Evolutionary conservation across 2,888 invertebrate genomes (phyloP).

Genomic region (Drosophila sordidapex): DNA sequence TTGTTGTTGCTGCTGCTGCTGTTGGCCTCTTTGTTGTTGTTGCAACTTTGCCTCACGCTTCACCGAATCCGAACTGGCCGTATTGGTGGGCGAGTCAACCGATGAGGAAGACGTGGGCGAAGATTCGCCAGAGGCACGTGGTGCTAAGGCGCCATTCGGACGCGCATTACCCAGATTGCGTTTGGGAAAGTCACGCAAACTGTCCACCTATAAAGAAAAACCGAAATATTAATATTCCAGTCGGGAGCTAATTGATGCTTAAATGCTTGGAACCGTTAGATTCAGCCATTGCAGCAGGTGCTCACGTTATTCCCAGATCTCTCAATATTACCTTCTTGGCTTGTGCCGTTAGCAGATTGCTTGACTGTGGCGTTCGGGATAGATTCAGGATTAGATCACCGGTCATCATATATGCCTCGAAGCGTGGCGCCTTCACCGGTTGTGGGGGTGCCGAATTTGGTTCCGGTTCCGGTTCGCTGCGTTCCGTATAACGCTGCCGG

Average conservation of each 20-base stretch:
- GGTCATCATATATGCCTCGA: slow-evolving; percentile 99
- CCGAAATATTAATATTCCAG: background rate
- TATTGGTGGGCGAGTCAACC: slow-evolving; percentile 83
- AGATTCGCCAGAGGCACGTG: slow-evolving; percentile 85
- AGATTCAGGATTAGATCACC: slow-evolving; percentile 97
- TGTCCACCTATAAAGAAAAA: slow-evolving; percentile 80
- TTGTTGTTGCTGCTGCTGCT: slow-evolving; percentile 44
- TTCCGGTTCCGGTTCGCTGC: slow-evolving; percentile 66
- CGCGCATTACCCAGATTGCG: slow-evolving; percentile 72
- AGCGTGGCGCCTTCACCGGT: slow-evolving; percentile 86
- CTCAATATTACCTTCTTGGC: slow-evolving; percentile 83
- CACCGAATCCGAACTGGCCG: slow-evolving; percentile 82
- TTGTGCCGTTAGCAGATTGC: slow-evolving; percentile 87
- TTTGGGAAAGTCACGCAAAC: slow-evolving; percentile 84
- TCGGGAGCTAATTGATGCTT: background rate
- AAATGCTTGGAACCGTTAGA: background rate
- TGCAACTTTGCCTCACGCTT: slow-evolving; percentile 72
- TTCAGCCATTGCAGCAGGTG: background rate
- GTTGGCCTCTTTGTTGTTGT: slow-evolving; percentile 52
- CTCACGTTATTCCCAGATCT: background rate
- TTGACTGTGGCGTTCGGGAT: slow-evolving; percentile 91
- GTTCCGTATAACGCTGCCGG: slow-evolving; percentile 59
- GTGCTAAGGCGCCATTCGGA: slow-evolving; percentile 84
- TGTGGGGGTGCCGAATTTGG: slow-evolving; percentile 83
- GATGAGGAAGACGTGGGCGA: slow-evolving; percentile 85